A percentile compares a stretch with the other conserved stretches of the same genome.
phyloP scores from a whole-genome alignment of 2,113 vertebrate species.

The Sterna hirundo region DNA sequence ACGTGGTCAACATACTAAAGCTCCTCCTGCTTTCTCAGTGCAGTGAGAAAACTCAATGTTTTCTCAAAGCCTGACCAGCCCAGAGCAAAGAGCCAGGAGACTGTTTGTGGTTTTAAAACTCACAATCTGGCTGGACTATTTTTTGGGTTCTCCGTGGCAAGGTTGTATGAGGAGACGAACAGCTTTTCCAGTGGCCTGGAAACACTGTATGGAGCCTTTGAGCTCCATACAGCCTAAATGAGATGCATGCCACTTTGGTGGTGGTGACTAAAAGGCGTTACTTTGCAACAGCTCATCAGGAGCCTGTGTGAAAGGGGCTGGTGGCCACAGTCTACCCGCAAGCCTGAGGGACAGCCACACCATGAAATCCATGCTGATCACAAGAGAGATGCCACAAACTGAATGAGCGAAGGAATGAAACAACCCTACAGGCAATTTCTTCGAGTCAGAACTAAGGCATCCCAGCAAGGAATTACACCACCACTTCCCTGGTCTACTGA shows the following conservation, averaged over 20 bases:
- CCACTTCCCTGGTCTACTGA: not conserved
- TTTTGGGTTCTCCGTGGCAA: not conserved
- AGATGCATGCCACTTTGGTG: not conserved
- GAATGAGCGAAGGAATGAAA: not conserved
- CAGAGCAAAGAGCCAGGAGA: not conserved
- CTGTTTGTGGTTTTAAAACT: not conserved
- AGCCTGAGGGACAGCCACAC: not conserved
- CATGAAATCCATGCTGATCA: not conserved
- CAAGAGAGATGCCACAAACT: not conserved
- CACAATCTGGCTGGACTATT: not conserved
- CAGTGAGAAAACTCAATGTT: not conserved
- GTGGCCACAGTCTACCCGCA: not conserved
- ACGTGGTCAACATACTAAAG: fast-evolving
- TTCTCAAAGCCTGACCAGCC: not conserved
- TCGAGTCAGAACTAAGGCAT: not conserved
- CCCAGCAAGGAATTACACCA: not conserved
- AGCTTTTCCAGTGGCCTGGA: not conserved
- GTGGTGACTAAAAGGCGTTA: not conserved
- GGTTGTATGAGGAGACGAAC: not conserved
- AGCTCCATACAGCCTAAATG: not conserved
- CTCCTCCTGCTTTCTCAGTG: not conserved
- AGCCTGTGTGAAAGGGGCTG: not conserved
- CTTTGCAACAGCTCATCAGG: not conserved
- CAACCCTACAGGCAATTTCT: not conserved
- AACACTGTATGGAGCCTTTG: not conserved